Conservation (phyloP, 2,113 vertebrate species). For the Podiceps cristatus region DNA sequence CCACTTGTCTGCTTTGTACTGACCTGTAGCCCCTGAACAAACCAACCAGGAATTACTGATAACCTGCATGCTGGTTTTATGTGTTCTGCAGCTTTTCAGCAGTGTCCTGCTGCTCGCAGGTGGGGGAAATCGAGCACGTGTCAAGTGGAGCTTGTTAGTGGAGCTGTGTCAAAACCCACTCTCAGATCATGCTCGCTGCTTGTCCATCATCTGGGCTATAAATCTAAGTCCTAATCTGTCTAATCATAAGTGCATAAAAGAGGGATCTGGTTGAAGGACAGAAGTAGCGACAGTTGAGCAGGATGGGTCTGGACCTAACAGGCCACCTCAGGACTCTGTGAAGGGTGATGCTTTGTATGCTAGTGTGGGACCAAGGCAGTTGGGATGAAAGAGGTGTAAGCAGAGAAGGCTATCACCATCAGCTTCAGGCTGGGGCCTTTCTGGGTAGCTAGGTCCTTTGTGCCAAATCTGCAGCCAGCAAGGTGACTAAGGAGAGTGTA, state of each 20-base stretch:
- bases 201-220: not conserved
- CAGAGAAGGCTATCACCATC: not conserved
- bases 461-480: not conserved
- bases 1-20: not conserved
- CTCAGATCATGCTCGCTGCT: not conserved
- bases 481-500: not conserved
- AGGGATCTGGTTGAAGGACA: not conserved
- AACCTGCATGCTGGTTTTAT: not conserved
- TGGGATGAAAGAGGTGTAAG: not conserved
- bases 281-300: rapidly evolving
- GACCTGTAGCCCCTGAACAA: not conserved
- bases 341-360: not conserved
- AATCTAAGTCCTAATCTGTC: not conserved
- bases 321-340: not conserved
- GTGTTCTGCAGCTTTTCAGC: not conserved
- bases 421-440: not conserved
- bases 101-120: not conserved
- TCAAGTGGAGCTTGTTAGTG: not conserved
- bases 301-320: not conserved
- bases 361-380: not conserved
- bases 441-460: not conserved
- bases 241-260: not conserved
- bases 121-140: not conserved
- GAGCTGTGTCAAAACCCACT: not conserved
- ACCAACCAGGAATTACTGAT: not conserved